Percentiles rank a stretch among this genome's conserved stretches.
Conservation (phyloP, 2,797 vertebrate species). For the Balearica regulorum region DNA sequence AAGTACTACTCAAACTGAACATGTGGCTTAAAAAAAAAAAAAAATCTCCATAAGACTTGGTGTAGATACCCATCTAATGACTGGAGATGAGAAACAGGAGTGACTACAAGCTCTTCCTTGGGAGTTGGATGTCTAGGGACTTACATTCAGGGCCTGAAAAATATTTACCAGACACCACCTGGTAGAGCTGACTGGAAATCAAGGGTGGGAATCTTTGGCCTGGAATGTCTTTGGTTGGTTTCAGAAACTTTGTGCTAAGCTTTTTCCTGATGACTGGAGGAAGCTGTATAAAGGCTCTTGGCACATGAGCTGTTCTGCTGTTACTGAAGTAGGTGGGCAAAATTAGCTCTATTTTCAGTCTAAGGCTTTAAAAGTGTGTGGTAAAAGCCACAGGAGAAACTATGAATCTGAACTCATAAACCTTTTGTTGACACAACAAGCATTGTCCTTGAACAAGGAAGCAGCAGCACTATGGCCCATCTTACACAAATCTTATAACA, state of each 20-base stretch:
- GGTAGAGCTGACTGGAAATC: background rate
- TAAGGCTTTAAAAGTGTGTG: background rate
- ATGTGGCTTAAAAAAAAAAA: background rate
- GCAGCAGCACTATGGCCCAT: background rate
- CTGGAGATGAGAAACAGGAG: background rate
- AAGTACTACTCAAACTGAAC: background rate
- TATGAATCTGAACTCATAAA: background rate
- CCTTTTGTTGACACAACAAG: slow-evolving; percentile 4
- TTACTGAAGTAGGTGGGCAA: background rate
- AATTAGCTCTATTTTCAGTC: background rate
- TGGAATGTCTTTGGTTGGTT: background rate
- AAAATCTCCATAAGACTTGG: background rate
- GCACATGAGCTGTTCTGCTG: background rate
- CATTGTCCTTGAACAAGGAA: background rate
- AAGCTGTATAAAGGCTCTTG: background rate
- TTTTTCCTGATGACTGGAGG: background rate
- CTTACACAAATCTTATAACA: background rate
- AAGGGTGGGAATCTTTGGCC: background rate
- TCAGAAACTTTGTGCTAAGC: background rate
- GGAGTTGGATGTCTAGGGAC: background rate
- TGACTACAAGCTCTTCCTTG: background rate
- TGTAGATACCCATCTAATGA: background rate
- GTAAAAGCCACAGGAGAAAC: background rate
- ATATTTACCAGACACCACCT: background rate
- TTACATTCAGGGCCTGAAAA: background rate